A percentile compares a stretch with the other conserved stretches of the same genome.
phyloP scores from a whole-genome alignment of 2,888 invertebrate genomes.

The Bruchidius siliquastri region DNA sequence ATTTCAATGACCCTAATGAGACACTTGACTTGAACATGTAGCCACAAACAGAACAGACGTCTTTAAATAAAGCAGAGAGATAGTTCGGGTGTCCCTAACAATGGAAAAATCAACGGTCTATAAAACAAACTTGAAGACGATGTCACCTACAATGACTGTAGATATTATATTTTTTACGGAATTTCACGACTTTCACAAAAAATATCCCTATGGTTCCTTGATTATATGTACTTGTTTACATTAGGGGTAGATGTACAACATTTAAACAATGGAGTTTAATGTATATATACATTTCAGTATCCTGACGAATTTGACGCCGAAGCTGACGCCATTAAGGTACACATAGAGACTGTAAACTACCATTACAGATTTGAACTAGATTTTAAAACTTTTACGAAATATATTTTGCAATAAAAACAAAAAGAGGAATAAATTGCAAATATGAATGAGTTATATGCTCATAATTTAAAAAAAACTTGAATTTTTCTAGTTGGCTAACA shows the following conservation, averaged over 20 bases:
- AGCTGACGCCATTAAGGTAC: background rate
- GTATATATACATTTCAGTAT: too few species aligned
- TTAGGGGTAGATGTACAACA: background rate
- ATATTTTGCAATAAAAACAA: background rate
- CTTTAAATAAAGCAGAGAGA: background rate
- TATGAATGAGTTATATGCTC: too few species aligned
- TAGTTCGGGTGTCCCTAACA: background rate
- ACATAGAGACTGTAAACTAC: background rate
- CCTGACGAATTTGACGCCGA: too few species aligned
- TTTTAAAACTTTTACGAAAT: background rate
- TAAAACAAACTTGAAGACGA: too few species aligned
- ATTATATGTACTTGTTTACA: background rate
- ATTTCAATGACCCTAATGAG: background rate
- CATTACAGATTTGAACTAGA: background rate
- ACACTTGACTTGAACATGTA: background rate
- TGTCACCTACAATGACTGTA: too few species aligned
- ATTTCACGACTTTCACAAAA: too few species aligned
- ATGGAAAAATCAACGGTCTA: background rate
- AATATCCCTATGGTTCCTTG: too few species aligned
- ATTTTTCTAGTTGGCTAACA: too few species aligned
- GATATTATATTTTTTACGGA: too few species aligned
- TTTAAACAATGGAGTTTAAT: background rate
- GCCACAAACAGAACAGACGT: background rate
- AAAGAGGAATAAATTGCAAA: background rate
- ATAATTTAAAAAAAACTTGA: too few species aligned